Conservation (phyloP, 2,888 invertebrate genomes). For the Colostygia pectinataria region DNA sequence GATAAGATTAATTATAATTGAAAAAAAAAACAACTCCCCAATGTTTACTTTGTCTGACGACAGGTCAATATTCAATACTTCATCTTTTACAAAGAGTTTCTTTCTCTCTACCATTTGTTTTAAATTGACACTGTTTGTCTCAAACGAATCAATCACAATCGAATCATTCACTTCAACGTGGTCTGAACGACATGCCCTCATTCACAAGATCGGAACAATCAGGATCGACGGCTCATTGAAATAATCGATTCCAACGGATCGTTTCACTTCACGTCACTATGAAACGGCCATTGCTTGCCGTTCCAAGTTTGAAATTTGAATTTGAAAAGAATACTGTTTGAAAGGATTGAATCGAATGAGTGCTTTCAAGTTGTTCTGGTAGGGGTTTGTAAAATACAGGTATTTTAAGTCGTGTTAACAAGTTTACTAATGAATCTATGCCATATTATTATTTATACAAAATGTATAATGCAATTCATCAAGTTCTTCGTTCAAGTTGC, state of each 20-base stretch:
- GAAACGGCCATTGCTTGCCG: conserved; percentile 58
- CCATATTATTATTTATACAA: too few species aligned
- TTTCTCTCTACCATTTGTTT: too few species aligned
- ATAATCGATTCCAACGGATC: conserved; percentile 61
- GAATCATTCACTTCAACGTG: conserved; percentile 18
- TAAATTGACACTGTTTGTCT: conserved; percentile 1
- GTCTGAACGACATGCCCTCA: conserved; percentile 44
- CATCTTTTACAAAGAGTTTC: too few species aligned
- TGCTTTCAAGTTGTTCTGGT: not conserved
- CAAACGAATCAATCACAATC: conserved; percentile 13
- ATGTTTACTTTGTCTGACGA: too few species aligned
- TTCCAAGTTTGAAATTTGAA: conserved; percentile 61
- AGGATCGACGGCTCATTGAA: conserved; percentile 63
- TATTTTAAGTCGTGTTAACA: too few species aligned
- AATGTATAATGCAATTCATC: too few species aligned
- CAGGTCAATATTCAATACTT: too few species aligned
- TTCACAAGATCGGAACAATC: conserved; percentile 55
- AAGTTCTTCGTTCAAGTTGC: too few species aligned
- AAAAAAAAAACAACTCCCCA: too few species aligned
- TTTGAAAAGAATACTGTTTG: conserved; percentile 54
- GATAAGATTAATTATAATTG: too few species aligned
- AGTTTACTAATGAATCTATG: too few species aligned
- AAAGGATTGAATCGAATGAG: conserved; percentile 8
- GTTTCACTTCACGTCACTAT: conserved; percentile 59
- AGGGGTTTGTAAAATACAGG: not conserved